Base-by-base conservation (phyloP, 2,888 invertebrate genomes). In the Agrilus biguttatus region DNA sequence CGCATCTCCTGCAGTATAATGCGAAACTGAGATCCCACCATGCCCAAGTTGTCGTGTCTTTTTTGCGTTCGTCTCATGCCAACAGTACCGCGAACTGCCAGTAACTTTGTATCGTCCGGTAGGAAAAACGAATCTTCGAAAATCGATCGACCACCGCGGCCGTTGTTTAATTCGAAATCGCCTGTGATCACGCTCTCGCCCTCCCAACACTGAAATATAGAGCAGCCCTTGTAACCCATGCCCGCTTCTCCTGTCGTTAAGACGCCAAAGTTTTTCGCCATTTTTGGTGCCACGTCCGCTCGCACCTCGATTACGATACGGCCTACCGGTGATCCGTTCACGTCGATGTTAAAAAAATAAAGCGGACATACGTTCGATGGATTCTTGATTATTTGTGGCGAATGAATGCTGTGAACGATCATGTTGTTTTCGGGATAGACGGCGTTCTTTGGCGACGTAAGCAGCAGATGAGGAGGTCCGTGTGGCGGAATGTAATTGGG, bases 21-120 rank as follows among this genome's bases (percentile, higher is more conserved):
- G 50, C 86, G 78, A 67, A 86, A 87, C 64, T 86, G 86, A 45
- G 85, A 85, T 19, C 85, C 86, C n/a, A 86, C 85, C 72, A 84
- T 76, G 40, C 85, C 84, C 53, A 80, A 69, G 55, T 80, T 82
- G 62, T 85, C 83, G 67, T 83, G 84, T 23, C 83, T 75, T 62
- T 81, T 82, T 60, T 85, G 84, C 45, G 83, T 82, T 37, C 86
- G 73, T 10, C 85, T 71, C 85, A 87, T 86, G 42, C 85, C 86
- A 8, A 86, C 83, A 12, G 84, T 78, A 34, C 85, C 86, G 36
- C 85, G 72, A 13, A 80, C 75, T 6, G 84, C 82, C 49, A 78
- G 71, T 56, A 86, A 73, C 57, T 80, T 80, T 17, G 85, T 84
- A 56, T 85, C 83, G 62, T 86, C 86, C 33, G 85, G 85, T 74